A percentile compares a stretch with the other conserved stretches of the same genome.
Conservation (phyloP, 2,797 vertebrate species). For the Alauda arvensis region DNA sequence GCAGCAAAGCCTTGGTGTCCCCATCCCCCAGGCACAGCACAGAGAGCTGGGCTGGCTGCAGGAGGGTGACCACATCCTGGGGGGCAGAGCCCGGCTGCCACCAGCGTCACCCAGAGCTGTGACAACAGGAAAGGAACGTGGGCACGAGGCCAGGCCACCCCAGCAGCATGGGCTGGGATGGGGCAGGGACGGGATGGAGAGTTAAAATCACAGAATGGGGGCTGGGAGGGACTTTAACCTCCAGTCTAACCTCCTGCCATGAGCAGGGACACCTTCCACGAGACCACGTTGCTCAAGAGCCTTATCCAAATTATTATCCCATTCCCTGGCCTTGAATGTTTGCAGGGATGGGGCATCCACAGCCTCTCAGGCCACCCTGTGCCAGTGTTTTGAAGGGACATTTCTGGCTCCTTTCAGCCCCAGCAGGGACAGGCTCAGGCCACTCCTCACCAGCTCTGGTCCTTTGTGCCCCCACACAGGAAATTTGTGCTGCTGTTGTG, state of each 20-base stretch:
- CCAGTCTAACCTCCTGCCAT: neutral
- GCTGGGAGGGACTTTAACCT: neutral
- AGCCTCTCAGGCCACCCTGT: neutral
- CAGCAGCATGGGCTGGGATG: accelerated
- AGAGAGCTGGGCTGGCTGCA: neutral
- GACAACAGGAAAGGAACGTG: neutral
- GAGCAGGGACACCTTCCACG: neutral
- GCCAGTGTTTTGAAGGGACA: neutral
- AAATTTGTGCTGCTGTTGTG: accelerated
- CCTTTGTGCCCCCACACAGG: accelerated
- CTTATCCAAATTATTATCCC: too few species aligned
- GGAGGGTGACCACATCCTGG: neutral
- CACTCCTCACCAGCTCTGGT: accelerated
- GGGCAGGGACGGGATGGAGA: neutral
- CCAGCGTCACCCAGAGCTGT: neutral
- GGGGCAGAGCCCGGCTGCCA: accelerated
- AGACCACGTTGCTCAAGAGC: too few species aligned
- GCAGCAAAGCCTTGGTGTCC: neutral
- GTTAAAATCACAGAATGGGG: neutral
- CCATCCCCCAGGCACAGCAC: neutral
- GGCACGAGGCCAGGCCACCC: accelerated
- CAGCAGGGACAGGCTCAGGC: neutral
- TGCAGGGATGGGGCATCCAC: neutral
- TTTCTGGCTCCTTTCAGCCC: neutral
- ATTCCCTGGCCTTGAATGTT: too few species aligned